A percentile compares a stretch with the other conserved stretches of the same genome.
Conservation (phyloP, 2,888 invertebrate species). For the Lasioglossum pauxillum region DNA sequence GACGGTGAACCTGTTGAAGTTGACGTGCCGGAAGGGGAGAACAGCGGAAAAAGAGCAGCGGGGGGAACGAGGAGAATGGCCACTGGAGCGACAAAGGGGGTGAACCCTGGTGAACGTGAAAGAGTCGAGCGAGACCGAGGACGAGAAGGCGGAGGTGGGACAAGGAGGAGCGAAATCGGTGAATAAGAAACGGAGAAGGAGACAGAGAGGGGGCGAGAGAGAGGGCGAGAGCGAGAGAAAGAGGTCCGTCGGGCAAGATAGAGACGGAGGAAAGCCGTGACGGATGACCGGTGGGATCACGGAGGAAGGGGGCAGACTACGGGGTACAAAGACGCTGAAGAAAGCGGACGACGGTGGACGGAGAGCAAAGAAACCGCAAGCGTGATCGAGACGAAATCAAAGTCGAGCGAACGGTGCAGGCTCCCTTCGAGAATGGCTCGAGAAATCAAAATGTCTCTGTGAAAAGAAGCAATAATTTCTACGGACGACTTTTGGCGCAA, state of each 20-base stretch:
- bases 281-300: background rate
- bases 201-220: background rate
- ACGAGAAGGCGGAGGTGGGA: constrained; percentile 12
- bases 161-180: constrained; percentile 33
- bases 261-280: constrained; percentile 25
- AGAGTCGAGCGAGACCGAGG: constrained; percentile 26
- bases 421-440: background rate
- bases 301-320: background rate
- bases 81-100: constrained; percentile 21
- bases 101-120: constrained; percentile 39
- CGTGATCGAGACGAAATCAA: constrained; percentile 51
- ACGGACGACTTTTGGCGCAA: background rate
- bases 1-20: constrained; percentile 76
- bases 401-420: constrained; percentile 31
- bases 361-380: constrained; percentile 32
- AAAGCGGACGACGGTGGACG: constrained; percentile 10
- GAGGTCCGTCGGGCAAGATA: background rate
- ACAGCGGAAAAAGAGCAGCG: constrained; percentile 41
- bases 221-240: background rate
- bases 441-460: background rate
- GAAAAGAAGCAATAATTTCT: background rate
- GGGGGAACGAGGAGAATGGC: constrained; percentile 39
- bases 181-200: constrained; percentile 47
- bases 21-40: constrained; percentile 59
- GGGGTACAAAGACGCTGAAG: constrained; percentile 37